A percentile compares a stretch with the other conserved stretches of the same genome.
Evolutionary conservation across 2,888 invertebrate species (phyloP).

Genomic region (Itoplectis maculator): DNA sequence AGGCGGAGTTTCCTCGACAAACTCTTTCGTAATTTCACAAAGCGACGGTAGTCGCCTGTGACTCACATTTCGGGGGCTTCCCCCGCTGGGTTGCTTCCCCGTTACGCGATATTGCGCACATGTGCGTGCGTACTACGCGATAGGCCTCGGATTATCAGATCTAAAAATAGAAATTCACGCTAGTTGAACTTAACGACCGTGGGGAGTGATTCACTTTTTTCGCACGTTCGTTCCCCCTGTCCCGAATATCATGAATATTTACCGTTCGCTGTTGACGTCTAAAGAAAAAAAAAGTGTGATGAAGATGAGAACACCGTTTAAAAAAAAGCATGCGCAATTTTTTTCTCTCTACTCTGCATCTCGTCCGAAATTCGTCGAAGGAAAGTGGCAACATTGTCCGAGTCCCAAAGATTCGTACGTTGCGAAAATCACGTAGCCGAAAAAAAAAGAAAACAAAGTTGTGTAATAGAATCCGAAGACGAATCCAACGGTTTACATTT

Average conservation of each 20-base stretch:
- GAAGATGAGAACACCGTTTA: not conserved
- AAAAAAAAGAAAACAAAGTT: not conserved
- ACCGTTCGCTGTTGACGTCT: conserved; percentile 36
- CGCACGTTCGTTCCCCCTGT: conserved; percentile 8
- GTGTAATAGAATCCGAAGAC: no score
- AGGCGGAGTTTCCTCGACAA: no score
- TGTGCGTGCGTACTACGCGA: not conserved
- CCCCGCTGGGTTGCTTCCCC: not conserved
- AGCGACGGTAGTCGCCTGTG: not conserved
- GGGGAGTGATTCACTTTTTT: conserved; percentile 44
- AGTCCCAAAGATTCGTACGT: not conserved
- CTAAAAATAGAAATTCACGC: conserved; percentile 39
- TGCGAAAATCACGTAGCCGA: conserved; percentile 27
- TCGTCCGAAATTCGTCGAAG: not conserved
- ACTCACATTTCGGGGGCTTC: conserved; percentile 1
- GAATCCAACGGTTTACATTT: not conserved
- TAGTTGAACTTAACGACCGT: conserved; percentile 35
- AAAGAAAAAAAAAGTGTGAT: conserved; percentile 2
- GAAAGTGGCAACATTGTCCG: not conserved
- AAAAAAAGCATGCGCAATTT: no score
- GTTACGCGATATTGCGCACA: not conserved
- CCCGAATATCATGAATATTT: conserved; percentile 47
- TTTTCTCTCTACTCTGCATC: not conserved
- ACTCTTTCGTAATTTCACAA: no score
- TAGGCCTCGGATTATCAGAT: conserved; percentile 6